Evolutionary conservation across 2,113 vertebrate genomes (phyloP).

Genomic region (Paedocypris sp.): DNA sequence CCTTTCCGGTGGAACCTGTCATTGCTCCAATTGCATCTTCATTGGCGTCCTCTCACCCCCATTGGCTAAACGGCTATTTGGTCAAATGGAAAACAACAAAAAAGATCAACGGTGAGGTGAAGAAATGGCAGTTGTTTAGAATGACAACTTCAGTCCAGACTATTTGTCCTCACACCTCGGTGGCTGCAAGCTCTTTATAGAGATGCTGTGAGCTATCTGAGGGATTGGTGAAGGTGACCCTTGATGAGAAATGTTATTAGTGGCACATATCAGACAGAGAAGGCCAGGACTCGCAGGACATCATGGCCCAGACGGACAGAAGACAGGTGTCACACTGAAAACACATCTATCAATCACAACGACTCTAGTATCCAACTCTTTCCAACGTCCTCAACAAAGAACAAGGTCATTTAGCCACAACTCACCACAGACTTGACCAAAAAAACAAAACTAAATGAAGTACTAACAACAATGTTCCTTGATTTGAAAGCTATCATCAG

Average conservation of each 20-base stretch:
- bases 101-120: slow-evolving; percentile 6
- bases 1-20: slow-evolving; percentile 39
- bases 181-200: slow-evolving; percentile 18
- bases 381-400: not conserved
- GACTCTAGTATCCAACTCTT: not conserved
- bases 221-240: slow-evolving; percentile 50
- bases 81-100: slow-evolving; percentile 5
- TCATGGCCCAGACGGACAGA: not conserved
- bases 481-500: too few relatives aligned
- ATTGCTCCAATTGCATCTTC: slow-evolving; percentile 41
- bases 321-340: slow-evolving; percentile 5
- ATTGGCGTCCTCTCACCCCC: slow-evolving; percentile 7
- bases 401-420: not conserved
- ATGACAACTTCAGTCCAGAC: slow-evolving; percentile 20
- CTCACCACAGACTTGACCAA: not conserved
- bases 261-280: slow-evolving; percentile 1
- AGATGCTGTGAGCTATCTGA: slow-evolving; percentile 41
- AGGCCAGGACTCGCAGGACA: slow-evolving; percentile 15
- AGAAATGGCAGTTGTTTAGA: slow-evolving; percentile 15
- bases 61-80: not conserved
- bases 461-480: too few relatives aligned
- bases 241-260: slow-evolving; percentile 46
- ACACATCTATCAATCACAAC: slow-evolving; percentile 7
- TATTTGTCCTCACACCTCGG: slow-evolving; percentile 52
- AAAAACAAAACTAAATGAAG: not conserved